These are phyloP conservation scores for Siniperca scherzeri DNA, from an alignment of 2,797 vertebrate genomes.

Conservation along the genomic window DNA sequence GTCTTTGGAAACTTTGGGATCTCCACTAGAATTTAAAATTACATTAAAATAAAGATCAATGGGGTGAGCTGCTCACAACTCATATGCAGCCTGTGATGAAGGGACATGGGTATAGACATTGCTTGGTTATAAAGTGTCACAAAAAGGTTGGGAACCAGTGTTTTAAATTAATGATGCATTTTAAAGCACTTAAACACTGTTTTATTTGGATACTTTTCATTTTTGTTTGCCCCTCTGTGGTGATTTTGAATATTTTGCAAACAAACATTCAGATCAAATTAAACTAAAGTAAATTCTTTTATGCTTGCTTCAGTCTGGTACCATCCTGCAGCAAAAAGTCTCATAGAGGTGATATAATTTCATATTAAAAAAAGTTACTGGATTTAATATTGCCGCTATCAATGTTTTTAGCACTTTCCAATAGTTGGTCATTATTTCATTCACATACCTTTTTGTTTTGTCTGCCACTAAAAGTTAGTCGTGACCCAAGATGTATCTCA, in stretches of 20 bases:
- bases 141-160: neutral
- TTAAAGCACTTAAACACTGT: neutral
- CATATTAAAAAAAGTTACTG: neutral
- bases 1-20: neutral
- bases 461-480: neutral
- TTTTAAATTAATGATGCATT: neutral
- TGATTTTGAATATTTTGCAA: neutral
- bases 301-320: neutral
- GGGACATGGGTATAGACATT: neutral
- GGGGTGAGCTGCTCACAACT: neutral
- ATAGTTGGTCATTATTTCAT: slow-evolving; percentile 30
- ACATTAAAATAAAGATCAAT: neutral
- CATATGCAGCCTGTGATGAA: neutral
- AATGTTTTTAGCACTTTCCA: slow-evolving; percentile 2
- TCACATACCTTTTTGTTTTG: slow-evolving; percentile 2
- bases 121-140: neutral
- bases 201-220: neutral
- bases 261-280: neutral
- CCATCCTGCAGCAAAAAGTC: neutral
- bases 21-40: neutral
- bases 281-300: neutral
- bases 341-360: neutral
- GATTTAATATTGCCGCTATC: neutral
- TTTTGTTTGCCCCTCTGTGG: neutral
- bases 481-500: slow-evolving; percentile 1